Percentiles rank a stretch among this genome's conserved stretches.
Evolutionary conservation across 2,888 invertebrate species (phyloP).

Genomic region (Dichetophora obliterata): DNA sequence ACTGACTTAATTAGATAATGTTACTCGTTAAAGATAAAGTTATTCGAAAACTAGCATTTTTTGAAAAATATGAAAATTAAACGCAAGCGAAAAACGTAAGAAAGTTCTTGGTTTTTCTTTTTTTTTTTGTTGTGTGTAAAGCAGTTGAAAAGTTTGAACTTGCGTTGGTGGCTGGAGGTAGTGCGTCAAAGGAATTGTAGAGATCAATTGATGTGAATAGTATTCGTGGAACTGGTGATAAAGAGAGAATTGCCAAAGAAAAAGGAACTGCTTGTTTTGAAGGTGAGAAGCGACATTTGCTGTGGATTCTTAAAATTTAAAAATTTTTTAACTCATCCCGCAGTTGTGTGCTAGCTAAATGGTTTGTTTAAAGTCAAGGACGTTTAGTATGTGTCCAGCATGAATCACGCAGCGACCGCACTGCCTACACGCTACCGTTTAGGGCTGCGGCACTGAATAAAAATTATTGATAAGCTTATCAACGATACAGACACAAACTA

Average conservation of each 20-base stretch:
- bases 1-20: conserved; percentile 3
- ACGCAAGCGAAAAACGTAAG: conserved; percentile 31
- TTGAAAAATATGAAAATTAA: conserved; percentile 37
- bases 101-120: neutral
- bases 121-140: too few species aligned
- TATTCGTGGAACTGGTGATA: neutral
- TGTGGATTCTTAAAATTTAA: neutral
- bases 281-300: neutral
- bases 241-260: neutral
- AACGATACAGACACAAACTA: neutral
- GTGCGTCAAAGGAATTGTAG: neutral
- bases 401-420: neutral
- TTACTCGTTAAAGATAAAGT: too few species aligned
- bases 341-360: neutral
- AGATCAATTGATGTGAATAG: neutral
- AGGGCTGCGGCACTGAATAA: neutral
- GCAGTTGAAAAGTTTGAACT: too few species aligned
- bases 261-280: neutral
- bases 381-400: neutral
- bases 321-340: neutral
- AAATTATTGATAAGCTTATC: conserved; percentile 30
- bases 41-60: too few species aligned
- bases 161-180: neutral
- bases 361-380: conserved; percentile 23
- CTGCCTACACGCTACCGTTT: neutral